Evolutionary conservation across 2,113 vertebrate genomes (phyloP), one percentile per base, ranked within the genome.

Genomic region (Ptyas mucosa): DNA sequence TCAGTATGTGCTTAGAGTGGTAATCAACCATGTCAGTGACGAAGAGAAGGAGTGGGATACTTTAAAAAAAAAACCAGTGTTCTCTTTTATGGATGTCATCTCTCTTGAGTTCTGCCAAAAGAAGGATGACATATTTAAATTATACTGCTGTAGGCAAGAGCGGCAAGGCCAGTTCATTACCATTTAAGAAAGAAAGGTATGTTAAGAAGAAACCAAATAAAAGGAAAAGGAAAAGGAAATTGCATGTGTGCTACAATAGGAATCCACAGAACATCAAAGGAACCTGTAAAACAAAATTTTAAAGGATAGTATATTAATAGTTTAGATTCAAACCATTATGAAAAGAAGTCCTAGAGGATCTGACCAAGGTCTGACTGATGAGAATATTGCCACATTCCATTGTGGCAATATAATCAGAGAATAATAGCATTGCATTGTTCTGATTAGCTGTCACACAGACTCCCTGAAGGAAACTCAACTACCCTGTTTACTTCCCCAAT

Each of bases 71-170:
- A 94, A 94, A 64, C n/a, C 89, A 91, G 91, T 93, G 92, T 95
- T 95, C 91, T 94, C 58, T 87, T 96, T 96, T 95, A 95, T 91
- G 93, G 94, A 92, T 94, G 92, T 96, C 94, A 95, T 95, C 94
- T 95, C 91, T 92, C 95, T 90, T 90, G 92, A 90, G 92, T 43
- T 95, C 95, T 95, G 95, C 91, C 94, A 94, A 95, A 95, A 94
- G 87, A 96, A 93, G 89, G 96, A 94, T 81, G 92, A 94, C 95
- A 95, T 94, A 94, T 95, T 96, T 94, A 97, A 95, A 97, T 95
- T 94, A 92, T 92, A 95, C 88, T 94, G 95, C 95, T 95, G 87
- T 89, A 96, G 96, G 96, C 95, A 96, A 96, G 88, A 95, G 0
- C 91, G 96, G 86, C 93, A 95, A 97, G 92, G 94, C 92, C 87